These are phyloP conservation scores for Acrocephalus arundinaceus DNA, from an alignment of 2,113 vertebrate species.

Conservation along the genomic window DNA sequence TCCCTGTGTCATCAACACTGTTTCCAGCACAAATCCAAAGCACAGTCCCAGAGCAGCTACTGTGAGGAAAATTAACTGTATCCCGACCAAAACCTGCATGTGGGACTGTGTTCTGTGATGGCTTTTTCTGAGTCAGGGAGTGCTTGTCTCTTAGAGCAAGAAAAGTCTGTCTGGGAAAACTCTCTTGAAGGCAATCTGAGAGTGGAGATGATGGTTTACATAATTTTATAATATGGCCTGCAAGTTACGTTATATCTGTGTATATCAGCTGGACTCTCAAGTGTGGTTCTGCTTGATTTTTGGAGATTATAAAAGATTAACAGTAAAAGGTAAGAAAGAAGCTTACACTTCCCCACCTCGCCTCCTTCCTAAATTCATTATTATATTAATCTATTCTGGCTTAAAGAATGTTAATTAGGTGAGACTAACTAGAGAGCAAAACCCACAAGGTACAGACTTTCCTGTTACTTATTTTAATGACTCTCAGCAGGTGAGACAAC, in stretches of 20 bases:
- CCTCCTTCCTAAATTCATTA: not conserved
- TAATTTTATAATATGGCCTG: not conserved
- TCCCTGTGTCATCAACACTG: not conserved
- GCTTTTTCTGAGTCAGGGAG: not conserved
- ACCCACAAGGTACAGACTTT: not conserved
- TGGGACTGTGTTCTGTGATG: not conserved
- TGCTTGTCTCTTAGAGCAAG: not conserved
- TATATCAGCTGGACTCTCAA: not conserved
- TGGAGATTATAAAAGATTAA: not conserved
- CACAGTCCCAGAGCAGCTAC: not conserved
- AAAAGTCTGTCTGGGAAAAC: not conserved
- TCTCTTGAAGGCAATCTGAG: not conserved
- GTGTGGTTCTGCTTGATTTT: not conserved
- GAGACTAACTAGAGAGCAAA: conserved; percentile 5
- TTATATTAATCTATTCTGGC: not conserved
- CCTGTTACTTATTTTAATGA: not conserved
- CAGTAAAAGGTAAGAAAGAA: not conserved
- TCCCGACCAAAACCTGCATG: not conserved
- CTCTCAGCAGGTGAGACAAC: not conserved
- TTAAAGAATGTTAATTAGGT: not conserved
- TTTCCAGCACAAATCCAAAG: not conserved
- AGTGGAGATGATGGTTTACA: not conserved
- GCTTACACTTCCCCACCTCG: accelerated
- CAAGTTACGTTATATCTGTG: not conserved
- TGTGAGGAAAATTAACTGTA: not conserved